Conservation (phyloP, 1,140 invertebrate genomes). For the Drosophila funebris region DNA sequence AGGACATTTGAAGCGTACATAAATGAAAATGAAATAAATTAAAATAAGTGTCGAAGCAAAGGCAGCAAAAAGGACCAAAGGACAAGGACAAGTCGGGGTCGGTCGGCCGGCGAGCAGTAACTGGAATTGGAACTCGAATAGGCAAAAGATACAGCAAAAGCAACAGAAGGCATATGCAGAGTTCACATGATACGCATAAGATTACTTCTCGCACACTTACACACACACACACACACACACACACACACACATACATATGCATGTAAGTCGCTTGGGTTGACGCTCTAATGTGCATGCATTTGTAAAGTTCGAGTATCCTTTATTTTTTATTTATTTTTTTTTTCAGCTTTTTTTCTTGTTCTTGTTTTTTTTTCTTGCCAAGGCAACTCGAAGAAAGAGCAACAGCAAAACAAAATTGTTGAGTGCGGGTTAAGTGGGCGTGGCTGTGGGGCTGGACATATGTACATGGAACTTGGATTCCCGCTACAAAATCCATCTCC, state of each 20-base stretch:
- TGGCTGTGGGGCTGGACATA: not conserved
- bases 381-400: conserved; percentile 65
- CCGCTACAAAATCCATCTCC: not conserved
- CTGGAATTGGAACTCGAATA: conserved; percentile 7
- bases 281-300: conserved; percentile 76
- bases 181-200: conserved; percentile 72
- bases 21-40: conserved; percentile 81
- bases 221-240: conserved; percentile 13
- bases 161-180: conserved; percentile 44
- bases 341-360: conserved; percentile 25
- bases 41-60: conserved; percentile 78
- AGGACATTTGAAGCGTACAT: conserved; percentile 71
- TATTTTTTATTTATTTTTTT: conserved; percentile 37
- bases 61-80: conserved; percentile 69
- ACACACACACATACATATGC: conserved; percentile 3
- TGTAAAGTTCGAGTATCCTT: conserved; percentile 80
- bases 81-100: conserved; percentile 26
- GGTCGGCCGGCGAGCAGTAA: not conserved
- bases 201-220: conserved; percentile 51
- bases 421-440: conserved; percentile 34
- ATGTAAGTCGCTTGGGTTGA: conserved; percentile 38
- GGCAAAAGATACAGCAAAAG: not conserved
- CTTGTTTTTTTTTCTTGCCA: conserved; percentile 40
- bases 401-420: conserved; percentile 48
- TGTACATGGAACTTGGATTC: not conserved